Percentiles rank a stretch among this genome's conserved stretches.
Evolutionary conservation across 2,888 invertebrate species (phyloP).

Genomic region (Agonopterix alstromeriana): DNA sequence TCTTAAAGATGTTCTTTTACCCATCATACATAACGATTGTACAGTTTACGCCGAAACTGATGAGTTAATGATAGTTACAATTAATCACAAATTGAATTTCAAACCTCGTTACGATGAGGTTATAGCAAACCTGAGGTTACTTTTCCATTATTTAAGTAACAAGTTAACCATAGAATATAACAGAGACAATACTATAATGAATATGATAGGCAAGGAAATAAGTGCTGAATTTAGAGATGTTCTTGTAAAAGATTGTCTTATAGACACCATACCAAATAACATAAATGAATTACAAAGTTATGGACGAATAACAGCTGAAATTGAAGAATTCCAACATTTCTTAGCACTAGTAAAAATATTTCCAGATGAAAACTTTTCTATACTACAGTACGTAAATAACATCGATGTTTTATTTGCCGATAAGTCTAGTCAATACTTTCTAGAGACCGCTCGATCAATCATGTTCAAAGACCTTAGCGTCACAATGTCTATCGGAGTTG

Average conservation of each 20-base stretch:
- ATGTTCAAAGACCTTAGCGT: constrained; percentile 90
- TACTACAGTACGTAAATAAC: constrained; percentile 83
- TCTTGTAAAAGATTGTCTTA: constrained; percentile 84
- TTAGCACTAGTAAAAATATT: constrained; percentile 79
- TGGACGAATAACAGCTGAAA: constrained; percentile 77
- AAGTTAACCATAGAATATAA: constrained; percentile 70
- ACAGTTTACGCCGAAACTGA: constrained; percentile 56
- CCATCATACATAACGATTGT: constrained; percentile 72
- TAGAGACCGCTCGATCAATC: constrained; percentile 81
- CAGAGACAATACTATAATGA: constrained; percentile 63
- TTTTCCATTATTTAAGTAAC: constrained; percentile 77
- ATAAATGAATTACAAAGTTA: constrained; percentile 83
- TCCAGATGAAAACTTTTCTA: constrained; percentile 67
- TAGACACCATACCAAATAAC: constrained; percentile 85
- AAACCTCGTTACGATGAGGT: constrained; percentile 72
- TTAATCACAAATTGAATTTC: constrained; percentile 51
- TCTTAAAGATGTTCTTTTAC: constrained; percentile 73
- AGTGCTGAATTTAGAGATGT: constrained; percentile 78
- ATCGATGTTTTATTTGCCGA: constrained; percentile 86
- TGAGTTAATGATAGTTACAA: constrained; percentile 40
- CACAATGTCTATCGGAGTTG: constrained; percentile 77
- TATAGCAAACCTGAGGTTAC: constrained; percentile 70
- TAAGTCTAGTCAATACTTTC: constrained; percentile 83
- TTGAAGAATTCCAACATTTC: constrained; percentile 80
- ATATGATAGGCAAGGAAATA: constrained; percentile 73